Evolutionary conservation across 92 coral and sea anemone species (phyloP).

Genomic region (Bergia sp.): DNA sequence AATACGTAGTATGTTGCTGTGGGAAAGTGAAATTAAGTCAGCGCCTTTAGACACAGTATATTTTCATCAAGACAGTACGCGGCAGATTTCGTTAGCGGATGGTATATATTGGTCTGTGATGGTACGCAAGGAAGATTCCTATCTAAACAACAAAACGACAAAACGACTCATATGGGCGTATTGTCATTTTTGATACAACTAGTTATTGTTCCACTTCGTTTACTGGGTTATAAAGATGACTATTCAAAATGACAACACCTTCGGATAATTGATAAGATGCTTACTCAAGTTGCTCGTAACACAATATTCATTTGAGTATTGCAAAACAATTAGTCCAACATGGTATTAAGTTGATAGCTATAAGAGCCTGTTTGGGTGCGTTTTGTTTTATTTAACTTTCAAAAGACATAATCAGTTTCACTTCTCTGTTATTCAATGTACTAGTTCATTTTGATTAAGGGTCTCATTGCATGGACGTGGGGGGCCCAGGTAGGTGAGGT

Average conservation of each 20-base stretch:
- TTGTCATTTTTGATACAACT: too few relatives aligned
- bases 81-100: neutral
- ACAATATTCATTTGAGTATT: too few relatives aligned
- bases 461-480: too few relatives aligned
- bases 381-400: neutral
- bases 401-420: neutral
- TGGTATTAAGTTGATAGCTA: too few relatives aligned
- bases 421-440: neutral
- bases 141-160: neutral
- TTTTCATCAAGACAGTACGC: neutral
- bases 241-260: too few relatives aligned
- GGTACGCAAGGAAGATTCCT: neutral
- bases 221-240: too few relatives aligned
- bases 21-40: neutral
- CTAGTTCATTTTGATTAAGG: neutral
- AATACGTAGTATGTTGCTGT: too few relatives aligned
- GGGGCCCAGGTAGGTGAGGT: too few relatives aligned
- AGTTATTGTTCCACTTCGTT: too few relatives aligned
- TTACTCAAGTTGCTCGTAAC: too few relatives aligned
- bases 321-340: neutral
- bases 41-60: neutral
- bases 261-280: too few relatives aligned
- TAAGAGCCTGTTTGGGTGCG: too few relatives aligned
- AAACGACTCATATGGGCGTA: neutral
- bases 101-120: neutral